Conservation (phyloP, 37 sponge, comb jelly and placozoan species). For the Oscarella lobularis region DNA sequence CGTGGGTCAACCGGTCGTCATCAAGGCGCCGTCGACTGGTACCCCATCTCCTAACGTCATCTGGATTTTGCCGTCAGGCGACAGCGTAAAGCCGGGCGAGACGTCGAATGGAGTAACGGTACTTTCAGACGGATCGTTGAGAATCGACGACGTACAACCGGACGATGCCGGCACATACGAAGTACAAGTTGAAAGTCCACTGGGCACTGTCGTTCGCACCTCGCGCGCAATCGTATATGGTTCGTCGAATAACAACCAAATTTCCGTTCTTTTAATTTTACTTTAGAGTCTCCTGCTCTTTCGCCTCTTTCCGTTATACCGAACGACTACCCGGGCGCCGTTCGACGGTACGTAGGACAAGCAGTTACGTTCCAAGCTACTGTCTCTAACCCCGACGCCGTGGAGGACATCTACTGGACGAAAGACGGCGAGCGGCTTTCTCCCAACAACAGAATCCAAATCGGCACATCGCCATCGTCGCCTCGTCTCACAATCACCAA, state of each 20-base stretch:
- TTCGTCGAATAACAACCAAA: too few relatives aligned
- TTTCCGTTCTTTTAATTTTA: too few relatives aligned
- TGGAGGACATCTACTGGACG: background rate
- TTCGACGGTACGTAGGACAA: too few relatives aligned
- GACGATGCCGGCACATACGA: background rate
- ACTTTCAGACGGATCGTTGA: background rate
- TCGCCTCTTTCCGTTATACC: too few relatives aligned
- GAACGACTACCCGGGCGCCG: too few relatives aligned
- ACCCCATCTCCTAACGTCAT: background rate
- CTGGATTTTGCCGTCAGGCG: background rate
- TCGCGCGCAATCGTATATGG: too few relatives aligned
- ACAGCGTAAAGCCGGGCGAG: background rate
- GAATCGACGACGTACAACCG: background rate
- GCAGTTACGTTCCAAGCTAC: too few relatives aligned
- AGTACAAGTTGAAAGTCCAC: too few relatives aligned
- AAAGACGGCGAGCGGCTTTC: background rate
- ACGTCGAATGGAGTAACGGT: background rate
- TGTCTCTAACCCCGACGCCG: too few relatives aligned
- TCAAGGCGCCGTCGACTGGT: background rate
- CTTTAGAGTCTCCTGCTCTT: too few relatives aligned
- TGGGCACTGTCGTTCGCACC: too few relatives aligned
- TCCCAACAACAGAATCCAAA: background rate
- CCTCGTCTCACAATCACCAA: background rate
- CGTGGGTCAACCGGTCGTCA: background rate
- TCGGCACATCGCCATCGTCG: background rate